Base-by-base conservation (phyloP, 2,797 vertebrate genomes). In the Lycodopsis pacificus region DNA sequence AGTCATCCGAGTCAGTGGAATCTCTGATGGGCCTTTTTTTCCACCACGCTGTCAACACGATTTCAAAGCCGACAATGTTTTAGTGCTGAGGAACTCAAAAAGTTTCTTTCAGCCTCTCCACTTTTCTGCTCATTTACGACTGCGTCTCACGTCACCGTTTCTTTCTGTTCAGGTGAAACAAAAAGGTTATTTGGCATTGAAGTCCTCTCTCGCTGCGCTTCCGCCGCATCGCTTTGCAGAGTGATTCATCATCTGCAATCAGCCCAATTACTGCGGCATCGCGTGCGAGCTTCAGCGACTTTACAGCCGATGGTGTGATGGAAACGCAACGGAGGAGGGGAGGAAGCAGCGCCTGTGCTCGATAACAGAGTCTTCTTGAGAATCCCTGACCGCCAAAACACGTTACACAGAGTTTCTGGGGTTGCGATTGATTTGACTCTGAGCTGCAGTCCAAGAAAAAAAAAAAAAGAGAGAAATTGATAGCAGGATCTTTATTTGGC, bases 221-320 rank as follows among this genome's bases (percentile, higher is more conserved):
- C 65, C 54, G 25, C 63, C 57, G 27, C 84, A 6, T 73, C 13
- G 53, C 76, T 46, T 66, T 84, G 79, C 74, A 66, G 81, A 86
- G 84, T 49, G 76, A 88, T 90, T 88, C 88, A 89, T 88, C 83
- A 83, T 85, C 79, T 48, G 69, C 73, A 88, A 88, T 89, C 87
- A 89, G 81, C 65, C 36, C 75, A 19, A 71, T 73, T 30, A 83
- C 81, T 12, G 79, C 0, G 6, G 64, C 76, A 22, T 32, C 53
- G 69, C 74, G 72, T 3, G 48, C 20, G 77, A 79, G 76, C 66
- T 77, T 40, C 20, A 81, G 81, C 80, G 63, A 69, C 71, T 56
- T 68, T 38, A 65, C 36, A 36, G 57, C 44, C 15, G 44, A 15
- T 6, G 14, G 42, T 17, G 59, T 19, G 38, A 32, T 51, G 56